Conservation (phyloP, 2,888 invertebrate species). For the Metacarcinus magister region DNA sequence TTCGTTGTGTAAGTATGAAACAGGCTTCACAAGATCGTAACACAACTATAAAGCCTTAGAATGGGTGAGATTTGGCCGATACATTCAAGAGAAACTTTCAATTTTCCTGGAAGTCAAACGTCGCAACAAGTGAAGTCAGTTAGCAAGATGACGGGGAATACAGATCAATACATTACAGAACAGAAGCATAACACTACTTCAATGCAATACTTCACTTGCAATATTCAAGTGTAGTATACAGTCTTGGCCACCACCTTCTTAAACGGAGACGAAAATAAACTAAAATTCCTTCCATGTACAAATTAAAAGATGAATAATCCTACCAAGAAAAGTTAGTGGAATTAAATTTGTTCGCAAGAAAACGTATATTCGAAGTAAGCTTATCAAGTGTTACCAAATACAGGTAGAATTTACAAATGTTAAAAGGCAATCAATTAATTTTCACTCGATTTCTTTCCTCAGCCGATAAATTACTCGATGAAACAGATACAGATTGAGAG, state of each 20-base stretch:
- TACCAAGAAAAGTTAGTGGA: neutral
- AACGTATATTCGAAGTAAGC: neutral
- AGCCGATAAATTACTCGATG: neutral
- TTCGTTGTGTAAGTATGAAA: too few species aligned
- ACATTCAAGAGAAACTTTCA: neutral
- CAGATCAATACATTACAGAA: slow-evolving; percentile 1
- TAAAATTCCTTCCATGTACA: neutral
- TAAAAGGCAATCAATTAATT: neutral
- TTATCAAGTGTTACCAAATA: neutral
- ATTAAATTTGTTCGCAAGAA: neutral
- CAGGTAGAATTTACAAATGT: neutral
- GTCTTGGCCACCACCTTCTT: too few species aligned
- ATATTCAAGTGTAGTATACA: neutral
- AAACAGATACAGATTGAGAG: neutral
- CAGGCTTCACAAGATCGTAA: neutral
- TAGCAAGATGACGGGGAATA: neutral
- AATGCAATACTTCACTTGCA: neutral
- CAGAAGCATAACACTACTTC: neutral
- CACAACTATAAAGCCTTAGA: neutral
- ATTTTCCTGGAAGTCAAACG: neutral
- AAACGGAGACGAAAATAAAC: too few species aligned
- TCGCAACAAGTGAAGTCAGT: neutral
- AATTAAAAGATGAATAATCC: neutral
- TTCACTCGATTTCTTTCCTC: neutral
- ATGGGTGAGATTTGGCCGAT: neutral